Percentiles rank a stretch among this genome's conserved stretches.
These are phyloP conservation scores for Drosophila baimaii DNA, from an alignment of 1,140 invertebrate species.

Conservation along the genomic window DNA sequence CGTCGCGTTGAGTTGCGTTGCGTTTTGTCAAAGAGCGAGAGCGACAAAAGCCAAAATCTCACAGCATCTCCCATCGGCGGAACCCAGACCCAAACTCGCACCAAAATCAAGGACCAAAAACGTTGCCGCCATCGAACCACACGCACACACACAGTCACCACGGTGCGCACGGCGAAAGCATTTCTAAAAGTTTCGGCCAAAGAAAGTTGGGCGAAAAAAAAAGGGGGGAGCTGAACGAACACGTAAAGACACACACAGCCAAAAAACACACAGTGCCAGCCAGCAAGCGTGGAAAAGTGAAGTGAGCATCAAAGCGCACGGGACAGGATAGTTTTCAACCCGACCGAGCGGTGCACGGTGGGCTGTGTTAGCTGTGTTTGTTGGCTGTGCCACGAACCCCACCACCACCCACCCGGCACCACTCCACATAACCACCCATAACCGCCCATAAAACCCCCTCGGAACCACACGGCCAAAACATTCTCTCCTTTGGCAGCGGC, in stretches of 20 bases:
- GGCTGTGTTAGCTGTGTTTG: conserved; percentile 14
- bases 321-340: conserved; percentile 79
- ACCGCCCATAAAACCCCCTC: conserved; percentile 6
- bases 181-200: conserved; percentile 64
- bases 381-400: conserved; percentile 32
- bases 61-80: conserved; percentile 68
- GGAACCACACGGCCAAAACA: conserved; percentile 39
- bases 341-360: conserved; percentile 62
- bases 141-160: conserved; percentile 40
- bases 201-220: conserved; percentile 51
- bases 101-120: conserved; percentile 74
- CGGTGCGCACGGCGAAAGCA: conserved; percentile 48
- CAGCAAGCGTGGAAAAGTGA: conserved; percentile 56
- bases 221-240: not conserved
- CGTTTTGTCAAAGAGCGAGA: conserved; percentile 80
- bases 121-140: conserved; percentile 74
- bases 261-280: conserved; percentile 39
- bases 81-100: conserved; percentile 58
- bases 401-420: conserved; percentile 19
- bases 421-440: conserved; percentile 20
- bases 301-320: conserved; percentile 81
- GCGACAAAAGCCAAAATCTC: conserved; percentile 83
- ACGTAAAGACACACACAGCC: conserved; percentile 6
- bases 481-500: conserved; percentile 60
- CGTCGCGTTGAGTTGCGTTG: conserved; percentile 69